phyloP scores from a whole-genome alignment of 2,797 vertebrate species.

The Cottoperca gobio region DNA sequence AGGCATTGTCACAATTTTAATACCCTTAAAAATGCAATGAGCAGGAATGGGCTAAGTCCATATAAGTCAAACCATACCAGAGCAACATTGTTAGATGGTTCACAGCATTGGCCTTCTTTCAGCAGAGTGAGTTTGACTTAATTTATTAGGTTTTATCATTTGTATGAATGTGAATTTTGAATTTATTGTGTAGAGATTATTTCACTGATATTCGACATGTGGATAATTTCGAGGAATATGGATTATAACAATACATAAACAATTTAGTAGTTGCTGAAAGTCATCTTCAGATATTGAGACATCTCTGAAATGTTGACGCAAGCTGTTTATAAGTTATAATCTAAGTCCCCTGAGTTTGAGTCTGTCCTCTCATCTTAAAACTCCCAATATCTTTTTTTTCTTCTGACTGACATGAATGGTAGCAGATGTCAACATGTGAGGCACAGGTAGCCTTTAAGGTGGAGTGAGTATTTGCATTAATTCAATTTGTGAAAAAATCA shows the following conservation, averaged over 20 bases:
- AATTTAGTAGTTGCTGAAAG: slow-evolving; percentile 47
- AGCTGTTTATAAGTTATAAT: slow-evolving; percentile 8
- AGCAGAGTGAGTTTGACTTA: slow-evolving; percentile 83
- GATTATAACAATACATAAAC: slow-evolving; percentile 35
- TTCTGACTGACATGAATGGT: slow-evolving; percentile 29
- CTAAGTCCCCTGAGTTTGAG: slow-evolving; percentile 1
- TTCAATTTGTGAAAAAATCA: slow-evolving; percentile 58
- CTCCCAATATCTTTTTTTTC: slow-evolving; percentile 23
- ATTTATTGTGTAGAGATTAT: slow-evolving; percentile 48
- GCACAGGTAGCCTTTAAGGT: slow-evolving; percentile 18
- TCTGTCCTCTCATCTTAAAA: not conserved
- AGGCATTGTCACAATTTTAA: not conserved
- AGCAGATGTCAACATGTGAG: slow-evolving; percentile 44
- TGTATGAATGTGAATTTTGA: slow-evolving; percentile 71
- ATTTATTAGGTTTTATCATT: slow-evolving; percentile 70
- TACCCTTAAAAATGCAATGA: slow-evolving; percentile 34
- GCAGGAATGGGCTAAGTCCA: slow-evolving; percentile 15
- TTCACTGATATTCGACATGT: slow-evolving; percentile 37
- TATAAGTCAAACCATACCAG: slow-evolving; percentile 28
- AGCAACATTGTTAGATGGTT: slow-evolving; percentile 12
- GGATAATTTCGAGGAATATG: slow-evolving; percentile 68
- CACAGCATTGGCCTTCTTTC: slow-evolving; percentile 65
- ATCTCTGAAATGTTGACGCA: slow-evolving; percentile 34
- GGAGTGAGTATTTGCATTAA: not conserved
- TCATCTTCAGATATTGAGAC: slow-evolving; percentile 52